Evolutionary conservation across 2,888 invertebrate genomes (phyloP).

Genomic region (Amblyjoppa proteus): DNA sequence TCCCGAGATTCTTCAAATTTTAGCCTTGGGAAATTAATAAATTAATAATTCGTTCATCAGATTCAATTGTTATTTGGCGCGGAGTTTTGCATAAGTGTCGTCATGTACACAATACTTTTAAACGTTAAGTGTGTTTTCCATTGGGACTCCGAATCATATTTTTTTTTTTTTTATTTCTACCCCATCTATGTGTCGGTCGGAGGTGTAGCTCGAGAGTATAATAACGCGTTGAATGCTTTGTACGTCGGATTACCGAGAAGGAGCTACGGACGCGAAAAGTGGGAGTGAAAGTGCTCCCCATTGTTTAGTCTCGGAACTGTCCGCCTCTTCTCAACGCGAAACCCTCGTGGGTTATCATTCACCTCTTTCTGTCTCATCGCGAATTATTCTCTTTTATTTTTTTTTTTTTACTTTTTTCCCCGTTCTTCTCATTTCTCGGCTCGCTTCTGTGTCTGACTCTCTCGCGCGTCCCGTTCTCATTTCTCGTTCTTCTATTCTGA

Average conservation of each 20-base stretch:
- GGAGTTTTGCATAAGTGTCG: neutral
- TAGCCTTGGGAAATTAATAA: neutral
- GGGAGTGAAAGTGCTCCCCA: conserved; percentile 75
- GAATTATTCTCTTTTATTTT: conserved; percentile 50
- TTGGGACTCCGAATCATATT: neutral
- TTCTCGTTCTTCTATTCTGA: conserved; percentile 48
- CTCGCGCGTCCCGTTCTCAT: conserved; percentile 32
- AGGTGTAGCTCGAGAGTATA: neutral
- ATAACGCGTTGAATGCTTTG: neutral
- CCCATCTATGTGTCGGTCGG: neutral
- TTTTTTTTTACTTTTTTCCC: conserved; percentile 1
- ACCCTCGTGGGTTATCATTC: conserved; percentile 65
- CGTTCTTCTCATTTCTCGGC: conserved; percentile 24
- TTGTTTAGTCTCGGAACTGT: conserved; percentile 79
- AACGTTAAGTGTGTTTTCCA: too few relatives aligned
- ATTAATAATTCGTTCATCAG: neutral
- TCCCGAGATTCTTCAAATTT: neutral
- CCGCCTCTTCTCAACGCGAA: conserved; percentile 69
- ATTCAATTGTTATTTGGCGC: neutral
- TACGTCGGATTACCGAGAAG: neutral
- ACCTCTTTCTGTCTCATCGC: conserved; percentile 63
- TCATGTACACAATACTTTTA: too few relatives aligned
- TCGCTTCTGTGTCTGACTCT: conserved; percentile 28
- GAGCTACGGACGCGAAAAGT: conserved; percentile 64
- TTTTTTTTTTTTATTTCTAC: neutral